Evolutionary conservation across 2,113 vertebrate species (phyloP).

Genomic region (Nerophis lumbriciformis): DNA sequence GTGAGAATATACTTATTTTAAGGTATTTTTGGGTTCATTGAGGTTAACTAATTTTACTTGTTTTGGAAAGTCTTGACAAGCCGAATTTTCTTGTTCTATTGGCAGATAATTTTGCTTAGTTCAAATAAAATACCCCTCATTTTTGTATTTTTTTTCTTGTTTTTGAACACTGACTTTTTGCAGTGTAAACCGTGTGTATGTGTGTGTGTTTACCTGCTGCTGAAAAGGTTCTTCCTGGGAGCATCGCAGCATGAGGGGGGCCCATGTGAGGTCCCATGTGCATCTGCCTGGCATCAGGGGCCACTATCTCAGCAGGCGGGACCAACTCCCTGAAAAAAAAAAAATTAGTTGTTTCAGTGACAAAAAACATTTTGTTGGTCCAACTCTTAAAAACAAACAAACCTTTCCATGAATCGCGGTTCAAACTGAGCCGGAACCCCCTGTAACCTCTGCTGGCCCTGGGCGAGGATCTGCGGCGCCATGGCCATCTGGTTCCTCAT

Average conservation of each 20-base stretch:
- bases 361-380: background rate
- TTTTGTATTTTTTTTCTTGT: too few species aligned
- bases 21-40: too few species aligned
- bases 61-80: too few species aligned
- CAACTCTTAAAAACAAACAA: constrained; percentile 18
- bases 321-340: constrained; percentile 74
- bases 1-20: too few species aligned
- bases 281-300: constrained; percentile 82
- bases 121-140: too few species aligned
- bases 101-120: too few species aligned
- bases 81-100: too few species aligned
- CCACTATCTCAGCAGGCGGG: constrained; percentile 77
- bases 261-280: constrained; percentile 79
- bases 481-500: constrained; percentile 89
- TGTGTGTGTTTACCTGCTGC: constrained; percentile 66
- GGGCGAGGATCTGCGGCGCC: constrained; percentile 78
- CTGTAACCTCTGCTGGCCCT: constrained; percentile 81
- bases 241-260: constrained; percentile 65
- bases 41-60: too few species aligned
- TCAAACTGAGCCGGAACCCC: constrained; percentile 80
- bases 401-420: constrained; percentile 84
- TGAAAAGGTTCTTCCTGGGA: constrained; percentile 75
- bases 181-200: too few species aligned
- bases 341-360: background rate
- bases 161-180: too few species aligned